Evolutionary conservation across 2,113 vertebrate genomes (phyloP), one percentile per base, ranked within the genome.

Genomic region (Python bivittatus): DNA sequence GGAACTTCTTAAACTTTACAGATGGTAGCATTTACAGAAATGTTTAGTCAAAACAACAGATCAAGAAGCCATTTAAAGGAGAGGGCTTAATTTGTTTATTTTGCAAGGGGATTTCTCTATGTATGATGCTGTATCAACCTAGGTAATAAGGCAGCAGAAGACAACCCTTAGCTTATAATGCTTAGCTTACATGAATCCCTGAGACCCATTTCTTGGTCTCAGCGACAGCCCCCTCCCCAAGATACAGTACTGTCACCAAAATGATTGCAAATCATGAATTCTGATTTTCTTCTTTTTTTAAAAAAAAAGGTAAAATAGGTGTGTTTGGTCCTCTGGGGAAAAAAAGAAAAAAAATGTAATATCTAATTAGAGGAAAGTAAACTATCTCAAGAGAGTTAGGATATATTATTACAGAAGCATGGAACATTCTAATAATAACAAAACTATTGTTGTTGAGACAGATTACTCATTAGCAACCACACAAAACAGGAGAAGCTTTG

Each of bases 11-110:
- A 93, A 93, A 38, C 44, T 89, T 91, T 87, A 54, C 15, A 90
- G 90, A 42, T 0, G 6, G 79, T 89, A 91, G 88, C 72, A 3
- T 90, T 3, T 79, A 92, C 87, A 88, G 64, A 93, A 95, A 87
- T 84, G 88, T 93, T 92, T 25, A 89, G 58, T 6, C 6, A 0
- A 92, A 95, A 94, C 68, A 91, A 84, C 23, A 1, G 90, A 27
- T 56, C 92, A 8, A 84, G 85, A 94, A 12, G 0, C 2, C 79
- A 44, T 0, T 56, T 4, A 64, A 84, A 42, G 22, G 27, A 29
- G 25, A 23, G 23, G 27, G 79, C 9, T 84, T 85, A 20, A 58
- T 79, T 42, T 33, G 22, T 79, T 22, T 42, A 79, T 9, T 79
- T 79, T 79, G 17, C 17, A 42, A 17, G 6, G 72, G 33, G 33